Evolutionary conservation across 2,888 invertebrate genomes (phyloP).

Genomic region (Pemphredon lugubris): DNA sequence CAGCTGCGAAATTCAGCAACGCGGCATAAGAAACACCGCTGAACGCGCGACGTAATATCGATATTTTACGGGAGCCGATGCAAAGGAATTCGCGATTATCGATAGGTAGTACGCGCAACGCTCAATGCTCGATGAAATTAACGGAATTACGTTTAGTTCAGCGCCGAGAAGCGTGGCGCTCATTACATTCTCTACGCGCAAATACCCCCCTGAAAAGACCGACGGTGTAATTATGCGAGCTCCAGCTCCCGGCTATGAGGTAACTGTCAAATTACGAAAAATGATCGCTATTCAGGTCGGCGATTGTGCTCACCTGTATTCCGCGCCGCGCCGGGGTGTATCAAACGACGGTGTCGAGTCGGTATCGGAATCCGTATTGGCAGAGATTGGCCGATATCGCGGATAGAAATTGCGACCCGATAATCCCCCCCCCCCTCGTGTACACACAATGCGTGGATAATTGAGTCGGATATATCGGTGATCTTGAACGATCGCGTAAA

Average conservation of each 20-base stretch:
- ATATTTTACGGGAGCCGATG: conserved; percentile 37
- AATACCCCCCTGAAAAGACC: no score
- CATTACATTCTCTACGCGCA: no score
- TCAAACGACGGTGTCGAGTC: no score
- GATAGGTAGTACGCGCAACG: conserved; percentile 40
- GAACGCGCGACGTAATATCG: conserved; percentile 6
- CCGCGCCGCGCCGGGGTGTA: background rate
- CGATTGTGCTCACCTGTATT: conserved; percentile 25
- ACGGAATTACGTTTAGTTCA: no score
- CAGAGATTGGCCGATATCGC: background rate
- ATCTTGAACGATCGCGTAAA: conserved; percentile 25
- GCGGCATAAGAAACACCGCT: conserved; percentile 22
- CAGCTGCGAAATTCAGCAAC: conserved; percentile 20
- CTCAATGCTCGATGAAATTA: no score
- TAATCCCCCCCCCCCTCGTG: no score
- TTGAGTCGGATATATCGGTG: conserved; percentile 12
- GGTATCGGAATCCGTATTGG: conserved; percentile 4
- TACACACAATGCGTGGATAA: conserved; percentile 18
- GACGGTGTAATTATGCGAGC: conserved; percentile 3
- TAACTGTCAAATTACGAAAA: conserved; percentile 33
- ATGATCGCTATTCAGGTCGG: conserved; percentile 33
- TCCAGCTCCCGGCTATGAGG: conserved; percentile 4
- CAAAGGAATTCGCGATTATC: conserved; percentile 52
- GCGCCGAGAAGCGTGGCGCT: conserved; percentile 20
- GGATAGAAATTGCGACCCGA: conserved; percentile 5